Conservation (phyloP, 1,140 invertebrate genomes). For the Solenopsis fugax region DNA sequence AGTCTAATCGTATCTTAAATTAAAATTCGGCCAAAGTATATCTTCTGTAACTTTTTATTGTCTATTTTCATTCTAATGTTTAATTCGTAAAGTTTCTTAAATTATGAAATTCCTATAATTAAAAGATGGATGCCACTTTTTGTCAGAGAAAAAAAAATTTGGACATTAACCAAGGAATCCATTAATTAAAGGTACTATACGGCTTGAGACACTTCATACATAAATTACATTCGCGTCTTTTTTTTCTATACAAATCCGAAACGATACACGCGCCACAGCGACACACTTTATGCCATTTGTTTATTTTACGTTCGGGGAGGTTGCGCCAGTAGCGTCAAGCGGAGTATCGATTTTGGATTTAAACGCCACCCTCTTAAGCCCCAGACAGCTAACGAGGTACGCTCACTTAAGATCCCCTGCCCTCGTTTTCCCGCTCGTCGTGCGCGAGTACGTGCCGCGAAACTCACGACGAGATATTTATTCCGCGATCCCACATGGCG, state of each 20-base stretch:
- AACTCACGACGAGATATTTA: constrained; percentile 74
- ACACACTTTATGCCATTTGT: constrained; percentile 42
- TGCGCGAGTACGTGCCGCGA: constrained; percentile 71
- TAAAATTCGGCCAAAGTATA: constrained; percentile 19
- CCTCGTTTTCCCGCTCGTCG: constrained; percentile 63
- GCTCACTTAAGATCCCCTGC: constrained; percentile 65
- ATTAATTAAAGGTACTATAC: neutral
- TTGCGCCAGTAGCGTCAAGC: constrained; percentile 28
- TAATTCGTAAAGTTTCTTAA: constrained; percentile 4
- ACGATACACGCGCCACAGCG: neutral
- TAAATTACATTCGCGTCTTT: neutral
- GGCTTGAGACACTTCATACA: neutral
- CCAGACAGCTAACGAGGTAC: constrained; percentile 73
- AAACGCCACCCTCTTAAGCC: constrained; percentile 67
- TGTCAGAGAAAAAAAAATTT: neutral
- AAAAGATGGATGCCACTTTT: neutral
- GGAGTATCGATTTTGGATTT: constrained; percentile 64
- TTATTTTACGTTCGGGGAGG: constrained; percentile 8
- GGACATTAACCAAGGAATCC: neutral
- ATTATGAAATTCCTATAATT: neutral
- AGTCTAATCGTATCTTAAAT: neutral
- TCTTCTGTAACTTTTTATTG: constrained; percentile 16
- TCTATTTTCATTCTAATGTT: neutral
- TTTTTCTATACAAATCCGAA: neutral
- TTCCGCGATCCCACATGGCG: constrained; percentile 70